Evolutionary conservation across 2,797 vertebrate genomes (phyloP), one percentile per base, ranked within the genome.

Genomic region (Mycteria americana): DNA sequence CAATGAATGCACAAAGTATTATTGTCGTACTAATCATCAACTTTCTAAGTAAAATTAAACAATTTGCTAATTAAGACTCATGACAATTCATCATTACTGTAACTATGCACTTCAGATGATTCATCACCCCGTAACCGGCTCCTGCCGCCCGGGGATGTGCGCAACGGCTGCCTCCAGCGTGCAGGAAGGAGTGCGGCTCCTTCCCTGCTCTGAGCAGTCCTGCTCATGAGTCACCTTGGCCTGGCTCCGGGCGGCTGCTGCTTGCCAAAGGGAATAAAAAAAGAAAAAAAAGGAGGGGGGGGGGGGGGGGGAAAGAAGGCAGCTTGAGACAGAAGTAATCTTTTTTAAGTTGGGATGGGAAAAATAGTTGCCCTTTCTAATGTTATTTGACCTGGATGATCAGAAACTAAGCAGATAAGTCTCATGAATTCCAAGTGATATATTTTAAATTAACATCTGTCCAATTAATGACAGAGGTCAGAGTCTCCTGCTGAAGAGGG

Each of bases 51-150:
- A 69, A 88, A 94, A 95, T 93, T 51, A 93, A 81, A 50, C 63
- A 65, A 82, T 73, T 81, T 86, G 88, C 92, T 96, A 92, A 94
- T 92, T 92, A 94, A 73, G 80, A 35, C 87, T 83, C 85, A 19
- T 81, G 96, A 78, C 89, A 85, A 54, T 91, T 91, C 78, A 46
- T 92, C 93, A n/a, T 39, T 37, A 45, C 45, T 12, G 85, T 51
- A 81, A 59, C 72, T 28, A 8, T 11, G 59, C 21, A 0, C 37
- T 50, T 60, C 18, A 18, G 70, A 56, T 92, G 94, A 96, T 76
- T 95, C 89, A 96, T 69, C 67, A 9, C 3, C 8, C 28, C 1
- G 1, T 75, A 85, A 70, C 27, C 0, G 6, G 81, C 74, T 89
- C 51, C 67, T 1, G 10, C 48, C 4, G 5, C 64, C 51, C 8